These are phyloP conservation scores for Pampus argenteus DNA, from an alignment of 2,797 vertebrate genomes.

Conservation along the genomic window DNA sequence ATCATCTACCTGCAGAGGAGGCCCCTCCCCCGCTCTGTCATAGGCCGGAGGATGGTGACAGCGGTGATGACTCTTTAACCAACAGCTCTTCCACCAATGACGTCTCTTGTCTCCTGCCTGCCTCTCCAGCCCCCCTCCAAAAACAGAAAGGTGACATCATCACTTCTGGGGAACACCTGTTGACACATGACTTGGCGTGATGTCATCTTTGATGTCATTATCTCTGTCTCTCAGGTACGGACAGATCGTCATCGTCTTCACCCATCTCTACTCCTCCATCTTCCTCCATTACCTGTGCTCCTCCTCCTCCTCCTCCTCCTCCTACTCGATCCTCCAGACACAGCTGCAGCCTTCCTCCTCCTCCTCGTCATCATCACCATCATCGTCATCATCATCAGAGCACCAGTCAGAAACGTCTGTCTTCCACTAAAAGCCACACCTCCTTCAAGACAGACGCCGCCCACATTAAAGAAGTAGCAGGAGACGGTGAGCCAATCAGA, in stretches of 20 bases:
- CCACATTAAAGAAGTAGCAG: slow-evolving; percentile 82
- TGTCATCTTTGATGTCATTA: slow-evolving; percentile 19
- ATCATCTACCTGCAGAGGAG: slow-evolving; percentile 33
- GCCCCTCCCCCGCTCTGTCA: slow-evolving; percentile 35
- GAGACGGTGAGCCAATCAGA: slow-evolving; percentile 79
- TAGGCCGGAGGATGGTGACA: slow-evolving; percentile 49
- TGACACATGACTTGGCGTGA: not conserved
- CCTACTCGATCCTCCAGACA: slow-evolving; percentile 25
- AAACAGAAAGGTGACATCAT: slow-evolving; percentile 49
- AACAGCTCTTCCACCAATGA: slow-evolving; percentile 64
- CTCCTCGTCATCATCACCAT: slow-evolving; percentile 21
- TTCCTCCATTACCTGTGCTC: slow-evolving; percentile 5
- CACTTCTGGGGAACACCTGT: not conserved
- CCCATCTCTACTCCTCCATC: slow-evolving; percentile 66
- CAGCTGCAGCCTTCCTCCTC: slow-evolving; percentile 21
- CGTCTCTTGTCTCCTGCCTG: slow-evolving; percentile 60
- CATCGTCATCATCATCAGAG: slow-evolving; percentile 28
- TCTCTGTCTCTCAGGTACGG: slow-evolving; percentile 51
- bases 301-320: slow-evolving; percentile 35
- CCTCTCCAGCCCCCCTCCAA: slow-evolving; percentile 22
- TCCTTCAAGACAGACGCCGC: slow-evolving; percentile 73
- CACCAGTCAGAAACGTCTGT: slow-evolving; percentile 60
- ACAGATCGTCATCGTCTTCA: slow-evolving; percentile 22
- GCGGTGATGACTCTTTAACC: slow-evolving; percentile 57
- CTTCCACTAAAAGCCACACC: slow-evolving; percentile 75